Evolutionary conservation across 2,113 vertebrate genomes (phyloP), one percentile per base, ranked within the genome.

Genomic region (Callocephalon fimbriatum): DNA sequence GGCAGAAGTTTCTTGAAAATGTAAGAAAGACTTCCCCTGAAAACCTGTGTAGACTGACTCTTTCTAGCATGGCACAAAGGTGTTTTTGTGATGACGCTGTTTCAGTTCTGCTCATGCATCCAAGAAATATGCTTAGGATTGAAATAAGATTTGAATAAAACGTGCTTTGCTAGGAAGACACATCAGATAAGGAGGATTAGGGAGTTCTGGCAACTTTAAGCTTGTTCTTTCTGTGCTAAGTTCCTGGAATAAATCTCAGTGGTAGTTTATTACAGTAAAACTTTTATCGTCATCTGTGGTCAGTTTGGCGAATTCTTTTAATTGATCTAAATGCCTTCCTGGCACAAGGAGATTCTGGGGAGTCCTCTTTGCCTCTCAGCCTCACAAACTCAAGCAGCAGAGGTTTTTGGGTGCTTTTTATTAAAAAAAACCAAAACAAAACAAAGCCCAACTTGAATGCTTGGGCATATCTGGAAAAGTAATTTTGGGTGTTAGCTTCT

Each of bases 231-330:
- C 29, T 67, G 15, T 86, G 58, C 38, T 47, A 32, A 86, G 23
- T 94, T 97, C 26, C 51, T 71, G 42, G 68, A 77, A 84, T 15
- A 94, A 89, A 47, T 42, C 11, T 19, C 26, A 15, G 35, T 1
- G 2, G 42, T 88, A n/a, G 47, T 70, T 93, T 47, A 50, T 72
- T 94, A 47, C 51, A 51, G 14, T 71, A 63, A 84, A 94, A 40
- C 35, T 80, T 66, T 5, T 47, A 2, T 58, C 2, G 1, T 76
- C 15, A 38, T 56, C 45, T 80, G 1, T 0, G 0, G 15, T 45
- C 42, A 59, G 11, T 54, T 83, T 35, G 50, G 47, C 1, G 2
- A 59, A 77, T 67, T 80, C 25, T 72, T 29, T 17, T 54, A 45
- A 53, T 48, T 90, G 47, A 31, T 56, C 5, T 65, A 44, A 31